Conservation (phyloP, 2,888 invertebrate genomes). For the Dermolepida albohirtum region DNA sequence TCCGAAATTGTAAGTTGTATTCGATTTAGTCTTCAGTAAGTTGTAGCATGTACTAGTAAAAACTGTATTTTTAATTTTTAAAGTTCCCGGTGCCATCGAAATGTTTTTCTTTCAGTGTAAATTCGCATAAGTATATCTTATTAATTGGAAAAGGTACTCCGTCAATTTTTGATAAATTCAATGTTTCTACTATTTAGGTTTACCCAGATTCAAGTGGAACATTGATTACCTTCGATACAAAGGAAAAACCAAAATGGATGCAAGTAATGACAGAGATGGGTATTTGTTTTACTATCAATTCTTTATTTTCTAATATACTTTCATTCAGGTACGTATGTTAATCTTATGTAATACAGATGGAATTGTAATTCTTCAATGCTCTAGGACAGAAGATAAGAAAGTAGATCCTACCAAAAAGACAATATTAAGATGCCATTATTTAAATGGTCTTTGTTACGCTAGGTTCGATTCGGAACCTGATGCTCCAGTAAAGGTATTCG, state of each 20-base stretch:
- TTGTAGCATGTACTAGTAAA: too few relatives aligned
- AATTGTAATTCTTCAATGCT: conserved; percentile 37
- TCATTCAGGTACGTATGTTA: conserved; percentile 62
- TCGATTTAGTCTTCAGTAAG: too few relatives aligned
- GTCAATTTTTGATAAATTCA: neutral
- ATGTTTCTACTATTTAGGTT: conserved; percentile 60
- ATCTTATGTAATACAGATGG: conserved; percentile 47
- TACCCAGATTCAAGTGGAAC: conserved; percentile 66
- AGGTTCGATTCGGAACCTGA: conserved; percentile 64
- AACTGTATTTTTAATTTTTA: too few relatives aligned
- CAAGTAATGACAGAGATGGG: conserved; percentile 76
- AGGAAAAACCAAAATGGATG: conserved; percentile 62
- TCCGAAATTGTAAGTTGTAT: too few relatives aligned
- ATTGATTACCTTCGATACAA: conserved; percentile 65
- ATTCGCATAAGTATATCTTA: too few relatives aligned
- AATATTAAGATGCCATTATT: conserved; percentile 62
- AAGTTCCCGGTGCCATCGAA: too few relatives aligned
- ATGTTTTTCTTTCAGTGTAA: too few relatives aligned
- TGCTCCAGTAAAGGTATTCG: conserved; percentile 59
- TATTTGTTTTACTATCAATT: conserved; percentile 74
- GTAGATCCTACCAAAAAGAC: conserved; percentile 19
- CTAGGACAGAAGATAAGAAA: conserved; percentile 29
- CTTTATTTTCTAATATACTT: conserved; percentile 68
- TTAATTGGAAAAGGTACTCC: too few relatives aligned
- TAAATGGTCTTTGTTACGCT: conserved; percentile 66